These are phyloP conservation scores for Scaptomyza polygonia DNA, from an alignment of 2,888 invertebrate genomes.

Conservation along the genomic window DNA sequence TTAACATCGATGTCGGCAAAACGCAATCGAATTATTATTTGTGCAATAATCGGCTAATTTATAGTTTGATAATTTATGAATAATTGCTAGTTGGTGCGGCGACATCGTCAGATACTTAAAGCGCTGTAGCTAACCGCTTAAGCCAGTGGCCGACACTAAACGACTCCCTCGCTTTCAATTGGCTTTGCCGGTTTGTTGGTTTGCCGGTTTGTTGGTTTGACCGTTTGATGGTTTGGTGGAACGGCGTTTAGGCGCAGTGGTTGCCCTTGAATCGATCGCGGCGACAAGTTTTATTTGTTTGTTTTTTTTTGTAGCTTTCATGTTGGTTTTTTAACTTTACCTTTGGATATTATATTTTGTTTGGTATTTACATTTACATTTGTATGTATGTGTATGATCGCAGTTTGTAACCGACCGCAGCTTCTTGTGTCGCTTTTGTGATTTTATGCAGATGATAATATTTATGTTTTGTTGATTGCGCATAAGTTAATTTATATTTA, in stretches of 20 bases:
- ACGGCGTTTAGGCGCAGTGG: slow-evolving; percentile 41
- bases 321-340: slow-evolving; percentile 32
- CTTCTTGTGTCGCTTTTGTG: slow-evolving; percentile 75
- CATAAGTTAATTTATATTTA: slow-evolving; percentile 80
- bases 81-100: slow-evolving; percentile 62
- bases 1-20: slow-evolving; percentile 59
- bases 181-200: slow-evolving; percentile 34
- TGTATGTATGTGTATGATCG: slow-evolving; percentile 44
- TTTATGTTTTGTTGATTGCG: slow-evolving; percentile 81
- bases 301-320: slow-evolving; percentile 18
- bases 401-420: slow-evolving; percentile 57
- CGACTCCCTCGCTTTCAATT: slow-evolving; percentile 76
- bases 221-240: slow-evolving; percentile 32
- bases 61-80: slow-evolving; percentile 79
- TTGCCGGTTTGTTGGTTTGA: slow-evolving; percentile 33
- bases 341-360: slow-evolving; percentile 14
- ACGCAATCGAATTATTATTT: slow-evolving; percentile 77
- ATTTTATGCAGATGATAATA: slow-evolving; percentile 80
- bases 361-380: slow-evolving; percentile 52
- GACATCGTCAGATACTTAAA: slow-evolving; percentile 17
- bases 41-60: slow-evolving; percentile 80
- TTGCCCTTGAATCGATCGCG: slow-evolving; percentile 70
- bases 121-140: slow-evolving; percentile 15
- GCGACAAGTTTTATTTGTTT: slow-evolving; percentile 50
- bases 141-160: slow-evolving; percentile 6